Conservation (phyloP, 1,140 invertebrate species). For the Drosophila ambigua region DNA sequence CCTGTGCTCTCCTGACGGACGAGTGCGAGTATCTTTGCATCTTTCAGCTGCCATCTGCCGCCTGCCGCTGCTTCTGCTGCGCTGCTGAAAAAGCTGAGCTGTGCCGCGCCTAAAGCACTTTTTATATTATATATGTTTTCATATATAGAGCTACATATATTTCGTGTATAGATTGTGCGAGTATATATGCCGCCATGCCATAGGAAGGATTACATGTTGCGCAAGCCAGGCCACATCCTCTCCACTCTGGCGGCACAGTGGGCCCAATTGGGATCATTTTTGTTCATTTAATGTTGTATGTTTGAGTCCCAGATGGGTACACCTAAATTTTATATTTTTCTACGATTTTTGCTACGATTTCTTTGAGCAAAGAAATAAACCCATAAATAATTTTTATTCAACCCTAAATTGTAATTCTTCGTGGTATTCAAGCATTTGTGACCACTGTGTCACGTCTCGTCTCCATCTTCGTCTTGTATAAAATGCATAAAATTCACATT, state of each 20-base stretch:
- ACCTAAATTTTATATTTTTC: too few species aligned
- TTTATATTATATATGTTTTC: conserved; percentile 51
- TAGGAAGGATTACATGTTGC: conserved; percentile 66
- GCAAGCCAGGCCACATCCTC: conserved; percentile 41
- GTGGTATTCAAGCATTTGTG: too few species aligned
- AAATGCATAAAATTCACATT: conserved; percentile 80
- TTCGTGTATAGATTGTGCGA: conserved; percentile 16
- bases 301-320: too few species aligned
- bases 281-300: neutral
- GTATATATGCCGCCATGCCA: conserved; percentile 53
- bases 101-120: conserved; percentile 73
- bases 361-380: too few species aligned
- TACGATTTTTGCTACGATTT: neutral
- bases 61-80: conserved; percentile 25
- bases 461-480: conserved; percentile 69
- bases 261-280: neutral
- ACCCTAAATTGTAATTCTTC: neutral
- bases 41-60: conserved; percentile 73
- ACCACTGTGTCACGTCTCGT: conserved; percentile 55
- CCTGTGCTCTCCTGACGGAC: conserved; percentile 8
- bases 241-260: conserved; percentile 41
- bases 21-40: conserved; percentile 52
- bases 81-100: conserved; percentile 59
- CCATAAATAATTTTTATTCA: too few species aligned
- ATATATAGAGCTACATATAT: conserved; percentile 31